Percentiles rank a stretch among this genome's conserved stretches.
Evolutionary conservation across 2,888 invertebrate genomes (phyloP).

Genomic region (Xanthia icteritia): DNA sequence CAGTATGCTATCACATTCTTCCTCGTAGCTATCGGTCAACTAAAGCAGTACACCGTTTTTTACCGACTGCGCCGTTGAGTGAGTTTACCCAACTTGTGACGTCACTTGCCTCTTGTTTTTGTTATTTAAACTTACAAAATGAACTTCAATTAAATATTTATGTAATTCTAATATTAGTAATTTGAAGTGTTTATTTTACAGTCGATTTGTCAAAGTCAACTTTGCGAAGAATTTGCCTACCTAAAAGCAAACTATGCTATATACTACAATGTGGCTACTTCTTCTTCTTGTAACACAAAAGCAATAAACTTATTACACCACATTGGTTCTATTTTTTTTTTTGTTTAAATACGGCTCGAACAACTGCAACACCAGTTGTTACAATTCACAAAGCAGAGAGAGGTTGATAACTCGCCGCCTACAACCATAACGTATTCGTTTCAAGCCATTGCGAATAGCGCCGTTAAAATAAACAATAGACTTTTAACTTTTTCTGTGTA

Average conservation of each 20-base stretch:
- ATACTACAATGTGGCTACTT: background rate
- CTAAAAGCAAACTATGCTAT: background rate
- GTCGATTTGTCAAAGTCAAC: background rate
- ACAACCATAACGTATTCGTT: constrained; percentile 50
- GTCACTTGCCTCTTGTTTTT: constrained; percentile 53
- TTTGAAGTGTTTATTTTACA: background rate
- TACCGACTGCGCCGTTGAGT: constrained; percentile 26
- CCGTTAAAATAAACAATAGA: constrained; percentile 41
- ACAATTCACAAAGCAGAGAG: constrained; percentile 44
- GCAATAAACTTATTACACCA: background rate
- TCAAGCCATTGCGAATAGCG: constrained; percentile 36
- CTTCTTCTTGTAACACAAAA: background rate
- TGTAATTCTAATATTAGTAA: constrained; percentile 26
- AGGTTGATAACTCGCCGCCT: constrained; percentile 37
- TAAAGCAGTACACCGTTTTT: constrained; percentile 42
- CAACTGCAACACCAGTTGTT: constrained; percentile 25
- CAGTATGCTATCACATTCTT: constrained; percentile 35
- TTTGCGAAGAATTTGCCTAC: background rate
- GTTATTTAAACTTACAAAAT: constrained; percentile 54
- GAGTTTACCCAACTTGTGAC: constrained; percentile 53
- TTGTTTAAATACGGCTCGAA: constrained; percentile 13
- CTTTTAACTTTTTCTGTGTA: constrained; percentile 48
- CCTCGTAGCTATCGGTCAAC: constrained; percentile 50
- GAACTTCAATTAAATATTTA: constrained; percentile 46
- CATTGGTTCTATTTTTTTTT: background rate